Percentiles rank a stretch among this genome's conserved stretches.
phyloP scores from a whole-genome alignment of 1,140 invertebrate species.

The Matsumurasca onukii region DNA sequence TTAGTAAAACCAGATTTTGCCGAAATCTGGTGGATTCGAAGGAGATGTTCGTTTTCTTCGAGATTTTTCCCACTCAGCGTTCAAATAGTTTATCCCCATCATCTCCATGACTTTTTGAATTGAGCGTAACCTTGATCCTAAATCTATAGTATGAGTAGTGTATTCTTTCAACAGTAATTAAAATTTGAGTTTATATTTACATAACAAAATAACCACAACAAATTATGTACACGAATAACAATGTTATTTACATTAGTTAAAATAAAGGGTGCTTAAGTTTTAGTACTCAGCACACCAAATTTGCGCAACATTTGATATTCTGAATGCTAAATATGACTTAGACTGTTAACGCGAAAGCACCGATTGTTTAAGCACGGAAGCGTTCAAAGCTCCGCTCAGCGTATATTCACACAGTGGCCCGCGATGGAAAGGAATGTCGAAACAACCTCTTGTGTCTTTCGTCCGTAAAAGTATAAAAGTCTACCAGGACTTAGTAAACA shows the following conservation, averaged over 20 bases:
- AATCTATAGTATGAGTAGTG: no score
- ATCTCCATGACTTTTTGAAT: slow-evolving; percentile 17
- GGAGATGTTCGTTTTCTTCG: slow-evolving; percentile 12
- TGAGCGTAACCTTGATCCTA: neutral
- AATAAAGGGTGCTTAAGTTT: neutral
- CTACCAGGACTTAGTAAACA: no score
- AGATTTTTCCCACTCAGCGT: neutral
- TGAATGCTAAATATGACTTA: neutral
- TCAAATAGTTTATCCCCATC: neutral
- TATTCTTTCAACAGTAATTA: neutral
- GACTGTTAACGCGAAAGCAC: no score
- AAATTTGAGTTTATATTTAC: no score
- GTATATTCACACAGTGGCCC: slow-evolving; percentile 29
- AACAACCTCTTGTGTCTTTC: slow-evolving; percentile 21
- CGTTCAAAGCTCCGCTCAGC: neutral
- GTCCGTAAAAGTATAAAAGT: slow-evolving; percentile 14
- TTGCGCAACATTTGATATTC: slow-evolving; percentile 8
- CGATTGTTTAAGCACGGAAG: slow-evolving; percentile 9
- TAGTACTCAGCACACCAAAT: neutral
- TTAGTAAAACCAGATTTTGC: slow-evolving; percentile 13
- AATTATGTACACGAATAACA: neutral
- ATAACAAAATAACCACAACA: neutral
- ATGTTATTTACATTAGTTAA: slow-evolving; percentile 11
- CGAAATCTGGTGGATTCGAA: slow-evolving; percentile 24
- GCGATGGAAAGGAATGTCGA: slow-evolving; percentile 26